Conservation (phyloP, 1,140 invertebrate genomes). For the Drosophila rhopaloa region DNA sequence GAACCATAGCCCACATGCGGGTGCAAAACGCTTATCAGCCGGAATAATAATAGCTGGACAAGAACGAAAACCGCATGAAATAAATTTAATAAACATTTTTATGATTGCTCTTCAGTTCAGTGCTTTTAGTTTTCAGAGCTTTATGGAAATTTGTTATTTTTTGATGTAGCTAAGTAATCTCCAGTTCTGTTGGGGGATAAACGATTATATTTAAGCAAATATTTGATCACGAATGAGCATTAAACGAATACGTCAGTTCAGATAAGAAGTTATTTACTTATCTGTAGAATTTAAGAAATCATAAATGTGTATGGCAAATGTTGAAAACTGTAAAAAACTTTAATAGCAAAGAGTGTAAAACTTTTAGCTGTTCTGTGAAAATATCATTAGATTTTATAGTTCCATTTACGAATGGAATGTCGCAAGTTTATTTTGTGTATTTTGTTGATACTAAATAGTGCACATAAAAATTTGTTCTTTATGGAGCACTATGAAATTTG, state of each 20-base stretch:
- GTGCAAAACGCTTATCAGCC: slow-evolving; percentile 52
- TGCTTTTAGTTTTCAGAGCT: slow-evolving; percentile 22
- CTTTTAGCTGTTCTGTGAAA: slow-evolving; percentile 5
- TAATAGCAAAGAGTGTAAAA: not conserved
- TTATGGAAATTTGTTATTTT: slow-evolving; percentile 43
- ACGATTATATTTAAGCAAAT: slow-evolving; percentile 36
- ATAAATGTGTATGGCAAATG: slow-evolving; percentile 6
- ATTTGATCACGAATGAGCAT: slow-evolving; percentile 42
- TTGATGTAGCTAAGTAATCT: slow-evolving; percentile 23
- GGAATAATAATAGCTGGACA: slow-evolving; percentile 39
- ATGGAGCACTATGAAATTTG: not conserved
- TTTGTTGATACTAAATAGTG: slow-evolving; percentile 22
- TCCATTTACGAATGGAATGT: slow-evolving; percentile 13
- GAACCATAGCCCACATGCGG: slow-evolving; percentile 35
- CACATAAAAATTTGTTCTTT: slow-evolving; percentile 9
- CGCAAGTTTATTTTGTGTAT: slow-evolving; percentile 11
- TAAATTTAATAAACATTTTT: slow-evolving; percentile 60
- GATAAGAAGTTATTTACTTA: slow-evolving; percentile 26
- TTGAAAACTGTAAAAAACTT: slow-evolving; percentile 12
- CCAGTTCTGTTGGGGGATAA: slow-evolving; percentile 13
- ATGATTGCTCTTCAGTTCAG: slow-evolving; percentile 38
- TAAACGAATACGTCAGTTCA: slow-evolving; percentile 12
- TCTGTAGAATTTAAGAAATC: slow-evolving; percentile 11
- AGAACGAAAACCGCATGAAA: slow-evolving; percentile 27
- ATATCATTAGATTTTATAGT: slow-evolving; percentile 30